phyloP scores from a whole-genome alignment of 2,113 vertebrate species.

The Ginglymostoma cirratum region DNA sequence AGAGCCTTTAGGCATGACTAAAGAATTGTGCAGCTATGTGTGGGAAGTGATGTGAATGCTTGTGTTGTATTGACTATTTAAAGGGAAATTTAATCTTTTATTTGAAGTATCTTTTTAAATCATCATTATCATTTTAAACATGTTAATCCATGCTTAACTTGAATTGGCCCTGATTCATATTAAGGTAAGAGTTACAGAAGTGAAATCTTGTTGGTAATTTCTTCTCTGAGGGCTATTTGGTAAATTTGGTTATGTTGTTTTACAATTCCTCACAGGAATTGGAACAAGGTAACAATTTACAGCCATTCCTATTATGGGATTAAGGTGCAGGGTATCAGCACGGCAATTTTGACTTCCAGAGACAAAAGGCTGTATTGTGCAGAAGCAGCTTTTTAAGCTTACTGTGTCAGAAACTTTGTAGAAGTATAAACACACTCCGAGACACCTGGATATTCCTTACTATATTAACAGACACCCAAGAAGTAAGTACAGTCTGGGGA shows the following conservation, averaged over 20 bases:
- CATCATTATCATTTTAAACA: too few relatives aligned
- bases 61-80: neutral
- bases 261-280: neutral
- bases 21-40: neutral
- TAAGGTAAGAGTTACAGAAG: neutral
- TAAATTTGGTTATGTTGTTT: neutral
- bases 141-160: neutral
- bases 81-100: neutral
- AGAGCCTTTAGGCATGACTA: neutral
- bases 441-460: neutral
- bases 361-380: neutral
- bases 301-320: neutral
- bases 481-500: neutral
- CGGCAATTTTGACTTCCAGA: neutral
- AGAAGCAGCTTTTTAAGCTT: neutral
- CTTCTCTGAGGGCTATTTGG: neutral
- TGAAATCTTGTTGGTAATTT: neutral
- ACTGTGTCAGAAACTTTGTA: neutral
- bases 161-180: neutral
- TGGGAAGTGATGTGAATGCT: too few relatives aligned
- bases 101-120: neutral
- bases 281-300: neutral
- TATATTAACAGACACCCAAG: neutral
- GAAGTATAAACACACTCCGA: neutral
- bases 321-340: neutral